A percentile compares a stretch with the other conserved stretches of the same genome.
Evolutionary conservation across 2,797 vertebrate genomes (phyloP).

Genomic region (Distichodus sexfasciatus): DNA sequence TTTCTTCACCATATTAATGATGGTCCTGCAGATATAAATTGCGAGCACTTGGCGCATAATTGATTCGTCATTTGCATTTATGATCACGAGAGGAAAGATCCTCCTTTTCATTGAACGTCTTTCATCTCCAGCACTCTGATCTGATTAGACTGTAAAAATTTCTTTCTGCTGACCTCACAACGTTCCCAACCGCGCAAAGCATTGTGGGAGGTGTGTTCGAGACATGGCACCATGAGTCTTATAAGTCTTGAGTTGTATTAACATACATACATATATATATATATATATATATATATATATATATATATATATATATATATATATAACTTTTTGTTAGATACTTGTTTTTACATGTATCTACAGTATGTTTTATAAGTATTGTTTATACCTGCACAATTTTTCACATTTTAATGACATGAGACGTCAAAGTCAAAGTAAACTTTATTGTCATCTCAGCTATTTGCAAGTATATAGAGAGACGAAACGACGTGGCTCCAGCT

Average conservation of each 20-base stretch:
- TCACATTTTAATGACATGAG: too few relatives aligned
- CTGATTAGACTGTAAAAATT: conserved; percentile 35
- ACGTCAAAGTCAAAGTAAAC: too few relatives aligned
- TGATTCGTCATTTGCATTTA: conserved; percentile 56
- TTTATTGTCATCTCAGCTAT: too few relatives aligned
- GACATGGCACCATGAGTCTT: background rate
- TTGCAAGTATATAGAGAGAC: too few relatives aligned
- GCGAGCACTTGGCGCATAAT: conserved; percentile 44
- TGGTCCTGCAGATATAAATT: conserved; percentile 34
- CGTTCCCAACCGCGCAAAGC: conserved; percentile 1
- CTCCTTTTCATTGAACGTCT: conserved; percentile 23
- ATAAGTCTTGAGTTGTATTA: background rate
- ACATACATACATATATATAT: background rate
- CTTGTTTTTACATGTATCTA: too few relatives aligned
- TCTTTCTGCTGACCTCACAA: conserved; percentile 34
- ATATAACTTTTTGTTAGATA: background rate
- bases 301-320: background rate
- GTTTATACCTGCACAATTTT: too few relatives aligned
- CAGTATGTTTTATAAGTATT: too few relatives aligned
- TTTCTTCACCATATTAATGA: conserved; percentile 45
- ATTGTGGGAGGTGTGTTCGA: conserved; percentile 21
- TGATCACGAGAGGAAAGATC: conserved; percentile 40
- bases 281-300: background rate
- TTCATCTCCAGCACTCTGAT: conserved; percentile 38
- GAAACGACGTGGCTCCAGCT: too few relatives aligned